A percentile compares a stretch with the other conserved stretches of the same genome.
Conservation (phyloP, 2,113 vertebrate genomes). For the Tilapia sparmanii region DNA sequence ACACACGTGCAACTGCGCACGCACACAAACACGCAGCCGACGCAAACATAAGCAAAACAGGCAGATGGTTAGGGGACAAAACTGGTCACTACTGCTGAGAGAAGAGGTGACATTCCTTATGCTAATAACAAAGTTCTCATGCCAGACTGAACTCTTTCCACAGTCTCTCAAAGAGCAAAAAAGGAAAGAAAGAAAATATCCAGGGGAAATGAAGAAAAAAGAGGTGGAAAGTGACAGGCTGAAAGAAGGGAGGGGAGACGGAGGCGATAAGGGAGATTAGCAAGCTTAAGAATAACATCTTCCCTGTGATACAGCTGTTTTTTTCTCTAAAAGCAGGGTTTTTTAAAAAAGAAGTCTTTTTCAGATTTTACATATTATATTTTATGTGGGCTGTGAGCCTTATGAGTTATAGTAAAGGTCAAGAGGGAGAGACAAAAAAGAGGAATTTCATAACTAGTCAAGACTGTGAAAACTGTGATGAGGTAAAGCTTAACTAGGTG, state of each 20-base stretch:
- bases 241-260: neutral
- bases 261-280: neutral
- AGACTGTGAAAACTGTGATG: neutral
- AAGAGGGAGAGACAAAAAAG: neutral
- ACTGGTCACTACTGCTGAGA: slow-evolving; percentile 5
- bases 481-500: neutral
- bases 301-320: neutral
- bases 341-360: neutral
- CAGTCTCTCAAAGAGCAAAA: neutral
- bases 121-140: slow-evolving; percentile 50
- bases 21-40: neutral
- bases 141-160: slow-evolving; percentile 2
- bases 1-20: neutral
- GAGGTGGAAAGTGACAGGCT: neutral
- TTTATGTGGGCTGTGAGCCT: neutral
- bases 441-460: neutral
- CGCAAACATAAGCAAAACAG: slow-evolving; percentile 8
- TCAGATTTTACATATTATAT: neutral
- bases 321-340: neutral
- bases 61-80: slow-evolving; percentile 50
- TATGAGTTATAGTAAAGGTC: neutral
- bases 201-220: neutral
- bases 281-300: neutral
- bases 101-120: slow-evolving; percentile 65
- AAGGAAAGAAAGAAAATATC: neutral